Evolutionary conservation across 2,888 invertebrate species (phyloP), one percentile per base, ranked within the genome.

Genomic region (Mayetiola destructor): DNA sequence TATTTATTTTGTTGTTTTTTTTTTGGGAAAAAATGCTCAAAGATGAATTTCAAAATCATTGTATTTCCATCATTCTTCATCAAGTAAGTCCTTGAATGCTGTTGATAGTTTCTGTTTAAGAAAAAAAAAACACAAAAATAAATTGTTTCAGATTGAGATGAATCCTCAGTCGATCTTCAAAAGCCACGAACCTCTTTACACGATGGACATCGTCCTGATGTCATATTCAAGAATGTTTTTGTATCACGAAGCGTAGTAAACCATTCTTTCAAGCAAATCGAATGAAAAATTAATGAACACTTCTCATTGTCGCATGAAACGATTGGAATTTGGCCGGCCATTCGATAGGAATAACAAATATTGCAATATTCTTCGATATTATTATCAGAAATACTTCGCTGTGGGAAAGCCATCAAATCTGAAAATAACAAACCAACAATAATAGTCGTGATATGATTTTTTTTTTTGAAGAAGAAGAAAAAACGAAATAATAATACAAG

Each of bases 401-500:
- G 69, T 6, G 72, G 72, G 59, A 72, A 72, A 59, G 66, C 71
- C 52, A 70, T 68, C 48, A 72, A 60, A 59, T 70, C 69, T 57
- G 23, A 37, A 35, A 54, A n/a, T 16, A 54, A 16, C 4, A 18
- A 4, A 18, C 4, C 3, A 48, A 23, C 9, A 48, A 48, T 23
- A 48, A 27, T 48, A 48, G 16, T 42, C 10, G 14, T 21, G 20
- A 3, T 48, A 6, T 48, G 20, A 21, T 8, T 6, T 48, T 21
- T 23, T 5, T 48, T n/a, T n/a, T n/a, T n/a, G n/a, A n/a, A n/a
- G n/a, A n/a, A n/a, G n/a, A n/a, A n/a, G n/a, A n/a, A n/a, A n/a
- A n/a, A n/a, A n/a, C n/a, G n/a, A n/a, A n/a, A n/a, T n/a, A n/a
- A n/a, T n/a, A n/a, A n/a, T n/a, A n/a, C n/a, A n/a, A n/a, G n/a